Base-by-base conservation (phyloP, 2,797 vertebrate species). In the Gymnothorax javanicus region DNA sequence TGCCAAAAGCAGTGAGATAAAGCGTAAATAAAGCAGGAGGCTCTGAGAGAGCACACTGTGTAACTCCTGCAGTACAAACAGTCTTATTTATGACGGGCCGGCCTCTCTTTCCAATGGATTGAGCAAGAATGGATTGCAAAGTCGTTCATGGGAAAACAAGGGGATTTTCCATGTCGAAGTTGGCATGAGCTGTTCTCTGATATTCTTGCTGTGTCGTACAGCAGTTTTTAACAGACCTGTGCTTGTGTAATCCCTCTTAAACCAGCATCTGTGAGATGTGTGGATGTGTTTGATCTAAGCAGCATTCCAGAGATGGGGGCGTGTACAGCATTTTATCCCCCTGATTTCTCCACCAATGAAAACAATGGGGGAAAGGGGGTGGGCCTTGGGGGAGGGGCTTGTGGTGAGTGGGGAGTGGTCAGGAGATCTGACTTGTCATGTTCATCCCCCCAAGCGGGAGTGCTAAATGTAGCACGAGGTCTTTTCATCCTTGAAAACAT, bases 141-240 rank as follows among this genome's bases (percentile, higher is more conserved):
- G 75, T 43, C 33, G 33, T 52, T 50, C 11, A 17, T 43, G 1
- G 43, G 3, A 9, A 77, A 77, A 71, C 13, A 13, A 2, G 5
- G 3, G 33, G 50, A 79, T 54, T 23, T 13, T 20, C 23, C 20
- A 13, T 52, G 15, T 7, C 52, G n/a, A 79, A 54, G 50, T 52
- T 54, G 20, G 20, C 5, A 20, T 79, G 75, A 79, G 4, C 43
- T 7, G 7, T 15, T 12, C 6, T 54, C 17, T 23, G 75, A 50
- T 7, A 20, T 54, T 79, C 54, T 54, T n/a, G 50, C 11, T 1
- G 17, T 17, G 20, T 7, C 50, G 0, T 23, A 56, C 59, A 87
- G 84, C 87, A 88, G 85, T 87, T 87, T 87, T 89, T 90, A 88
- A 86, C 56, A 84, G 54, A 86, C 67, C 58, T 67, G 75, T 85